These are phyloP conservation scores for Pao palembangensis DNA, from an alignment of 2,113 vertebrate genomes.

Conservation along the genomic window DNA sequence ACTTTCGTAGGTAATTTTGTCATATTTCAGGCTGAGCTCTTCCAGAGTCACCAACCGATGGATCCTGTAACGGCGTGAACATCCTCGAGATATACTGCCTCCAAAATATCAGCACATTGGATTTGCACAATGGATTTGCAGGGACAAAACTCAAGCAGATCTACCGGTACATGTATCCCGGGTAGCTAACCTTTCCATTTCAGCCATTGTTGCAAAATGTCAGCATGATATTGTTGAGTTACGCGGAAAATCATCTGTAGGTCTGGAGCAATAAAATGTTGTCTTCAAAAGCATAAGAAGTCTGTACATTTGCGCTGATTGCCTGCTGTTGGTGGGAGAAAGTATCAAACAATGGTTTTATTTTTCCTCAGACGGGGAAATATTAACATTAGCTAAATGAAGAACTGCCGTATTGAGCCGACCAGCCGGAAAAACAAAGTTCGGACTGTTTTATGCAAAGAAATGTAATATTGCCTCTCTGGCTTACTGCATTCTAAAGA, in stretches of 20 bases:
- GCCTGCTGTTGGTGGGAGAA: not conserved
- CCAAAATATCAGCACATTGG: constrained; percentile 23
- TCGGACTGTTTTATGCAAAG: constrained; percentile 63
- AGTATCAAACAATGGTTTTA: constrained; percentile 12
- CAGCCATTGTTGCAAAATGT: constrained; percentile 32
- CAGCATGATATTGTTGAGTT: constrained; percentile 15
- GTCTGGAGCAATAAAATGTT: constrained; percentile 3
- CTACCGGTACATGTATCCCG: too few species aligned
- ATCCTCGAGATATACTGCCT: not conserved
- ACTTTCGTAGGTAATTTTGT: too few species aligned
- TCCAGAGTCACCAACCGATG: too few species aligned
- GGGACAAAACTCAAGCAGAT: not conserved
- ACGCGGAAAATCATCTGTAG: constrained; percentile 13
- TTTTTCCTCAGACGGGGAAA: constrained; percentile 29
- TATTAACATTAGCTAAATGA: constrained; percentile 48
- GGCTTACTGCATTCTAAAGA: constrained; percentile 64
- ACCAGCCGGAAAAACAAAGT: not conserved
- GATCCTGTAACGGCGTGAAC: not conserved
- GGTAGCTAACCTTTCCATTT: constrained; percentile 34
- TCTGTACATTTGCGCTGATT: not conserved
- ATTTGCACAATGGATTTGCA: constrained; percentile 26
- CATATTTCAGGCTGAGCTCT: too few species aligned
- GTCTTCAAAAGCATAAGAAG: constrained; percentile 5
- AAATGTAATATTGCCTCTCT: constrained; percentile 63
- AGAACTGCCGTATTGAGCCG: constrained; percentile 31